Base-by-base conservation (phyloP, 2,888 invertebrate genomes). In the Calliopum simillimum region DNA sequence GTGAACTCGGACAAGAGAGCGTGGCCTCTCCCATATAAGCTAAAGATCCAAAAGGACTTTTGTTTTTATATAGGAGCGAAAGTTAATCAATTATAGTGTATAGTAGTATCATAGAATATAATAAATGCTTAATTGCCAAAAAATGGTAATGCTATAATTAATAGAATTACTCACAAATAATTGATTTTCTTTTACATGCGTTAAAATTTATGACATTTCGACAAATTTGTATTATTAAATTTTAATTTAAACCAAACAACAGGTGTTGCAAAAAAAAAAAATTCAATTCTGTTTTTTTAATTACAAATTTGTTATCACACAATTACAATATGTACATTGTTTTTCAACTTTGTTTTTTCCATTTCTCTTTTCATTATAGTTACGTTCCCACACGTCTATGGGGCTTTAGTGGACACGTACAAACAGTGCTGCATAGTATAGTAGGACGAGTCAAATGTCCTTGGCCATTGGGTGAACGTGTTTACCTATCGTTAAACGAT, bases 321-420 rank as follows among this genome's bases (percentile, higher is more conserved):
- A 56, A 14, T 25, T 47, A 8, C 0, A 33, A 8, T 33, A n/a
- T n/a, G n/a, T n/a, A 8, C 8, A 5, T 8, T 8, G 33, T 33
- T 33, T 33, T 8, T 8, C 8, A 33, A 33, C 33, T 33, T 33
- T 1, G 8, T 8, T 33, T 33, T 33, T 33, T 4, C 8, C 33
- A n/a, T n/a, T n/a, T 33, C 33, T 46, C 16, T 68, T 47, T 71
- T 23, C 12, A 19, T 89, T 90, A 55, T 87, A 97, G 96, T 70
- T 97, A 97, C 86, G 89, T 93, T 77, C 97, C 97, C 63, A 95
- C 97, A 63, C 88, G 94, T 76, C 86, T 97, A 77, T 98, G 97
- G 97, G 98, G 98, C 70, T 96, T 95, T 86, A 97, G 96, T 86
- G 97, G 97, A 13, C 97, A 98, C 86, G 91, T 97, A 21, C 97